phyloP scores from a whole-genome alignment of 1,140 invertebrate genomes.

The Penaeus indicus region DNA sequence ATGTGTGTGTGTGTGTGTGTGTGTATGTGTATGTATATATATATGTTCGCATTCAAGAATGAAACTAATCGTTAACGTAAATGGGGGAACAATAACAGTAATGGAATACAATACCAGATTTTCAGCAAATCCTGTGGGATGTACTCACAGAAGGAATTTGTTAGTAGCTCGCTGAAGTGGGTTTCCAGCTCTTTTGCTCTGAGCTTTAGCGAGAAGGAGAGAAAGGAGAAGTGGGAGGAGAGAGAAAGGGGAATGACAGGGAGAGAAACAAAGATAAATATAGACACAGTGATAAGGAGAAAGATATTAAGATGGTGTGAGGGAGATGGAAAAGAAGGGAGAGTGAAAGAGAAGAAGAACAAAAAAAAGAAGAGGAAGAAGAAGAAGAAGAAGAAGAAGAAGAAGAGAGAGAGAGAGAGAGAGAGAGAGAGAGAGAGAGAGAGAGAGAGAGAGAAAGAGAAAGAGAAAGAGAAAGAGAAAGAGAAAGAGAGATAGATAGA shows the following conservation, averaged over 20 bases:
- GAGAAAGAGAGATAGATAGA: too few species aligned
- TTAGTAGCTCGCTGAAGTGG: too few species aligned
- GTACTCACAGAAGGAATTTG: too few species aligned
- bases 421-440: too few species aligned
- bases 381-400: too few species aligned
- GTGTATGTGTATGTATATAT: constrained; percentile 9
- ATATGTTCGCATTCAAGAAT: neutral
- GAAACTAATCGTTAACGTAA: neutral
- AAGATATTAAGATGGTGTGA: neutral
- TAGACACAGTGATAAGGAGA: too few species aligned
- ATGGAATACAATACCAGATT: neutral
- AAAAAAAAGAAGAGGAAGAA: too few species aligned
- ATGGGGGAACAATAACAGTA: neutral
- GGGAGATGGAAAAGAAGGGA: too few species aligned
- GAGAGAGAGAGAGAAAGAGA: too few species aligned
- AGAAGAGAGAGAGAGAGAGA: too few species aligned
- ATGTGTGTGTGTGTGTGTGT: neutral
- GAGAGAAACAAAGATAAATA: neutral
- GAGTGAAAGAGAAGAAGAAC: too few species aligned
- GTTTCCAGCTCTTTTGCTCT: neutral
- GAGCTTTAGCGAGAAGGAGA: neutral
- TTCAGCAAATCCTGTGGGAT: neutral
- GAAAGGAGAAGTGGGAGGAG: constrained; percentile 11
- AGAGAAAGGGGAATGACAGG: constrained; percentile 6
- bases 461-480: too few species aligned